These are phyloP conservation scores for Dendrocincla tyrannina DNA, from an alignment of 2,797 vertebrate genomes.

Conservation along the genomic window DNA sequence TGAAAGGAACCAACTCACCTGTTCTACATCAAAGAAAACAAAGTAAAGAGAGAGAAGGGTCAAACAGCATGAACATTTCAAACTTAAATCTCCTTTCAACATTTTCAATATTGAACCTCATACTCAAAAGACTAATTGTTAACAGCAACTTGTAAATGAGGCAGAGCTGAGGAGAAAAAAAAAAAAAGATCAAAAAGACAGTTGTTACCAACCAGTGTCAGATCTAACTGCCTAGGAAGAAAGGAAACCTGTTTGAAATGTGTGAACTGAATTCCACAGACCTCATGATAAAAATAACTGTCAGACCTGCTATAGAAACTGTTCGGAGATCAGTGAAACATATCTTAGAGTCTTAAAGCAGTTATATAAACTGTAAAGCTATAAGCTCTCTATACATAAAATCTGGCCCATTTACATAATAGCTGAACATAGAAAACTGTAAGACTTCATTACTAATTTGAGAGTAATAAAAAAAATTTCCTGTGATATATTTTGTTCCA, in stretches of 20 bases:
- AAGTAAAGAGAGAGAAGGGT: not conserved
- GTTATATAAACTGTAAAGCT: not conserved
- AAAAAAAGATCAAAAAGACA: not conserved
- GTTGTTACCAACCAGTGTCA: not conserved
- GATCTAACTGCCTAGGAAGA: not conserved
- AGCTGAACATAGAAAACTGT: not conserved
- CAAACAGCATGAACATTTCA: not conserved
- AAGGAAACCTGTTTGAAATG: not conserved
- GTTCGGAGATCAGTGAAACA: not conserved
- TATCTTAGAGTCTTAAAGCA: not conserved
- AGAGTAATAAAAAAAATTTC: not conserved
- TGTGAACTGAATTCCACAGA: not conserved
- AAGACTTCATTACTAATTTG: not conserved
- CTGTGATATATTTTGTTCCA: not conserved
- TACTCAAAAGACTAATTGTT: not conserved
- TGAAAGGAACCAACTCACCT: not conserved
- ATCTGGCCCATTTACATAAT: not conserved
- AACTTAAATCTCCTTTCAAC: not conserved
- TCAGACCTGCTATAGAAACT: not conserved
- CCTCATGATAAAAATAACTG: not conserved
- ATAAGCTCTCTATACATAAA: not conserved
- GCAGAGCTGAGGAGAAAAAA: rapidly evolving
- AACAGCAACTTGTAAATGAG: not conserved
- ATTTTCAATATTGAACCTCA: not conserved
- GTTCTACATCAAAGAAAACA: not conserved